These are phyloP conservation scores for Australoheros facetus DNA, from an alignment of 2,797 vertebrate species.

Conservation along the genomic window DNA sequence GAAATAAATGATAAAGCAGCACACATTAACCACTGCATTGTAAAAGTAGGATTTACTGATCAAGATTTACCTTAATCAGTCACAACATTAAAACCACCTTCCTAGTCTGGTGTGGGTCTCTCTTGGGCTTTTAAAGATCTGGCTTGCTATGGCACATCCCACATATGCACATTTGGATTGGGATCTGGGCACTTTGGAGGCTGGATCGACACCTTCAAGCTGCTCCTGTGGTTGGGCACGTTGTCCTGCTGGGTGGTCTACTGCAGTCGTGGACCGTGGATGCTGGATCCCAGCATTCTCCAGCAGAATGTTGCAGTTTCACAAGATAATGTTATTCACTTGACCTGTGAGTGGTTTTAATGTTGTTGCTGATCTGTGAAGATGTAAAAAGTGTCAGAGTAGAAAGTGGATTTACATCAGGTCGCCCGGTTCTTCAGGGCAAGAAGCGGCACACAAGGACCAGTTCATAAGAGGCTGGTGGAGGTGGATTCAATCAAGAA, in stretches of 20 bases:
- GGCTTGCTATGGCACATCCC: not conserved
- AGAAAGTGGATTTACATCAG: slow-evolving; percentile 18
- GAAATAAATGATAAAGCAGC: not conserved
- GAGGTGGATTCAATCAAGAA: not conserved
- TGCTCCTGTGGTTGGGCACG: fast-evolving
- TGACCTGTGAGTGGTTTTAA: not conserved
- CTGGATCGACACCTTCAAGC: no score
- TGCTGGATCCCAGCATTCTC: not conserved
- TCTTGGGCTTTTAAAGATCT: not conserved
- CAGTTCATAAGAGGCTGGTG: slow-evolving; percentile 11
- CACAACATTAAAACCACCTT: not conserved
- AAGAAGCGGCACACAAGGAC: slow-evolving; percentile 11
- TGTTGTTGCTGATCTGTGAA: not conserved
- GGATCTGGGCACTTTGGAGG: no score
- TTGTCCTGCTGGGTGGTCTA: no score
- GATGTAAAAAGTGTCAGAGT: not conserved
- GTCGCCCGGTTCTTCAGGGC: slow-evolving; percentile 36
- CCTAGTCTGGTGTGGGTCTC: not conserved
- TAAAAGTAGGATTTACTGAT: slow-evolving; percentile 6
- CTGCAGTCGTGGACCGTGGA: not conserved
- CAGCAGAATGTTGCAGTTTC: not conserved
- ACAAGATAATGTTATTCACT: not conserved
- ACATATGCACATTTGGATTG: not conserved
- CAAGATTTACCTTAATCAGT: not conserved
- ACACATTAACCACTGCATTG: not conserved